Conservation (phyloP, 1,140 invertebrate species). For the Hyles vespertilio region DNA sequence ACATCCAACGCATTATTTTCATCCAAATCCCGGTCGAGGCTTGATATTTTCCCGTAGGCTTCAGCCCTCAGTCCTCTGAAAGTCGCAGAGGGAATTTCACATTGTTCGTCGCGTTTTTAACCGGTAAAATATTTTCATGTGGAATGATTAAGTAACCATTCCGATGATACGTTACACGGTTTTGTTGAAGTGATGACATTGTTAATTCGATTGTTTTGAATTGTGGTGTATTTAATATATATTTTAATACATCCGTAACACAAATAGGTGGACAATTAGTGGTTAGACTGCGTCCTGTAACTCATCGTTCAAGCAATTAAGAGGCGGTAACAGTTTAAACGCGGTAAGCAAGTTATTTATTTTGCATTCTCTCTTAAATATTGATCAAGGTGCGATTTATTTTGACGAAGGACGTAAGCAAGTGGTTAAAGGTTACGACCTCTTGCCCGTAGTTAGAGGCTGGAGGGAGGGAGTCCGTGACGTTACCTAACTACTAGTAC, state of each 20-base stretch:
- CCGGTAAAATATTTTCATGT: constrained; percentile 31
- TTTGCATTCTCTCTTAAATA: constrained; percentile 19
- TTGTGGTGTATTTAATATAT: too few species aligned
- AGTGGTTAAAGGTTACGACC: constrained; percentile 57
- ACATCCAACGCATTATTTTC: constrained; percentile 38
- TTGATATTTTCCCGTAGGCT: constrained; percentile 67
- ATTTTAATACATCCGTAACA: too few species aligned
- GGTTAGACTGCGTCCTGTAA: constrained; percentile 17
- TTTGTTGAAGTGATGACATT: constrained; percentile 1
- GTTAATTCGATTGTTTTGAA: too few species aligned
- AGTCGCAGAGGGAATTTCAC: constrained; percentile 25
- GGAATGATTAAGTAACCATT: constrained; percentile 60
- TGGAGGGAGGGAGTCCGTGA: constrained; percentile 35
- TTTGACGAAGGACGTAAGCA: constrained; percentile 28
- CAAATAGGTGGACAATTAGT: constrained; percentile 16
- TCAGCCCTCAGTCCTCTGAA: constrained; percentile 58
- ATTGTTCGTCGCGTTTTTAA: constrained; percentile 12
- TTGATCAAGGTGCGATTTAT: constrained; percentile 48
- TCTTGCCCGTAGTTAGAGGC: constrained; percentile 20
- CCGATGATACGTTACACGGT: constrained; percentile 22
- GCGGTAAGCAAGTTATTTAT: constrained; percentile 44
- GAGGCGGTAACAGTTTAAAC: constrained; percentile 24
- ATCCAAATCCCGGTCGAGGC: constrained; percentile 57
- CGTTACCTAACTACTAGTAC: constrained; percentile 45
- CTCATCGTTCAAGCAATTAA: constrained; percentile 10